A percentile compares a stretch with the other conserved stretches of the same genome.
These are phyloP conservation scores for Laticauda colubrina DNA, from an alignment of 2,113 vertebrate species.

Conservation along the genomic window DNA sequence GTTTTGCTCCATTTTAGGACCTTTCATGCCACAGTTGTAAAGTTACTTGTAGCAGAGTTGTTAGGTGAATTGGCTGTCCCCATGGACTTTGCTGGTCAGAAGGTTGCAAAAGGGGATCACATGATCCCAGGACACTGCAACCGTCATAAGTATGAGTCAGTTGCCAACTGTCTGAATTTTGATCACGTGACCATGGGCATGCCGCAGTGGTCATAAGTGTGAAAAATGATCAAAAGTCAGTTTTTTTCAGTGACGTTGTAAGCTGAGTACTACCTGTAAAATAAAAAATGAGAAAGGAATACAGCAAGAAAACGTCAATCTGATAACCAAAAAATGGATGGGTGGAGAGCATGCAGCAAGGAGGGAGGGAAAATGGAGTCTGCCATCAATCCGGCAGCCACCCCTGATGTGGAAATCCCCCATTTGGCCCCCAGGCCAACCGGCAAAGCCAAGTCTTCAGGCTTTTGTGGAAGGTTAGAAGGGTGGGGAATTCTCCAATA, in stretches of 20 bases:
- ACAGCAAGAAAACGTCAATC: not conserved
- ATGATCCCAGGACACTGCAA: too few relatives aligned
- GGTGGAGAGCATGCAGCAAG: not conserved
- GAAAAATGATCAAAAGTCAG: not conserved
- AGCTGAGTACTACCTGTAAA: not conserved
- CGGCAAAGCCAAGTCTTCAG: not conserved
- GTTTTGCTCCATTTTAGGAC: not conserved
- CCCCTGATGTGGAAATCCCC: not conserved
- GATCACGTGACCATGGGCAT: too few relatives aligned
- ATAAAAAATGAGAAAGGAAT: too few relatives aligned
- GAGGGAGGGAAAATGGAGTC: not conserved
- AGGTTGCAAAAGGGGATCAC: too few relatives aligned
- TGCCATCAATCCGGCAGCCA: too few relatives aligned
- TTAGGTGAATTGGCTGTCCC: not conserved
- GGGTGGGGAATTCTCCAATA: not conserved
- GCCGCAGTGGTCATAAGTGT: too few relatives aligned
- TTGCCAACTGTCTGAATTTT: too few relatives aligned
- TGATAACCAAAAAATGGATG: not conserved
- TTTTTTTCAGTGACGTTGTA: not conserved
- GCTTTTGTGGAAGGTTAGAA: not conserved
- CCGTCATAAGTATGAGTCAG: too few relatives aligned
- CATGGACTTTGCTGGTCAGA: not conserved
- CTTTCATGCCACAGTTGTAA: not conserved
- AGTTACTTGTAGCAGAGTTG: not conserved
- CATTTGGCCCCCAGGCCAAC: not conserved